Evolutionary conservation across 2,113 vertebrate genomes (phyloP).

Genomic region (Muntiacus muntjak): DNA sequence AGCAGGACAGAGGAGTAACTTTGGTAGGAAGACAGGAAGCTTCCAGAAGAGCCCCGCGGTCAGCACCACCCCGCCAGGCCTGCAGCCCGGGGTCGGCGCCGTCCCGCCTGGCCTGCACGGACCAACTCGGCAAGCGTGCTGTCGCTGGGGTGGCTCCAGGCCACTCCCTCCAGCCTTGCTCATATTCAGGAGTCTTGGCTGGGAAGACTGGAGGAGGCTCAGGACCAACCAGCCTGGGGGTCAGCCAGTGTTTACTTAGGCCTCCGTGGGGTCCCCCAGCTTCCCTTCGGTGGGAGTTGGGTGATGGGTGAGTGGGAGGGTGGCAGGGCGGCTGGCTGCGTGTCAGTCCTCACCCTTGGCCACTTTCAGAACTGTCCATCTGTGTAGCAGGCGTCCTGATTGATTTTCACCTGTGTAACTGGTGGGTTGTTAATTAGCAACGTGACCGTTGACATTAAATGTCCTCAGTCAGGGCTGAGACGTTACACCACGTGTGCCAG

Average conservation of each 20-base stretch:
- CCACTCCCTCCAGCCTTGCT: neutral
- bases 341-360: neutral
- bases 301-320: neutral
- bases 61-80: neutral
- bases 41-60: neutral
- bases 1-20: neutral
- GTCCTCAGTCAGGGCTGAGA: neutral
- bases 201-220: neutral
- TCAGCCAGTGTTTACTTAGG: neutral
- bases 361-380: neutral
- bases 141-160: neutral
- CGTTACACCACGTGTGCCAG: fast-evolving
- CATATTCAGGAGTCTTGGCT: neutral
- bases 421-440: neutral
- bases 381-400: neutral
- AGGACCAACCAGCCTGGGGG: neutral
- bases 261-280: neutral
- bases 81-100: no score
- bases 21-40: neutral
- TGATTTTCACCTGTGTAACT: neutral
- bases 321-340: neutral
- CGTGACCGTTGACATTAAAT: neutral
- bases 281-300: neutral
- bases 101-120: no score
- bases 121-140: neutral